These are phyloP conservation scores for Nemotelus pantherinus DNA, from an alignment of 2,888 invertebrate genomes.

Conservation along the genomic window DNA sequence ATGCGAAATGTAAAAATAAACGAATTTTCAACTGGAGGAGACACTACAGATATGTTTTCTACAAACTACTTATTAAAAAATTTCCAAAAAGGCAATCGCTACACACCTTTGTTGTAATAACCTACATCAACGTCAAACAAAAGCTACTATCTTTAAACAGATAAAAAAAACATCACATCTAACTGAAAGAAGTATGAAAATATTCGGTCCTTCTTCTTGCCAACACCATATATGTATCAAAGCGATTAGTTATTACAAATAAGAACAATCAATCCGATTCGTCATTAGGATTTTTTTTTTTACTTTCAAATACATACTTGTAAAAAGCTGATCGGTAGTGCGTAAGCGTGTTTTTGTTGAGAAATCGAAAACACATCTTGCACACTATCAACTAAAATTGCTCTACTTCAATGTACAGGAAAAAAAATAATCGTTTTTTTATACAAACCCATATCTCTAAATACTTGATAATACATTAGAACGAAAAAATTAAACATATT, in stretches of 20 bases:
- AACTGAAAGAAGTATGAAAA: background rate
- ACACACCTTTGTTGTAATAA: conserved; percentile 6
- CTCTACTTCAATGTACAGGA: conserved; percentile 32
- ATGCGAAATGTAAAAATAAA: conserved; percentile 28
- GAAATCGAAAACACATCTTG: background rate
- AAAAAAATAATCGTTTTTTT: conserved; percentile 28
- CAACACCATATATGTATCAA: conserved; percentile 2
- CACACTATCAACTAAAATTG: conserved; percentile 31
- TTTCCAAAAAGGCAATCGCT: conserved; percentile 26
- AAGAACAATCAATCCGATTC: conserved; percentile 14
- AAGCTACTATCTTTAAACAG: conserved; percentile 25
- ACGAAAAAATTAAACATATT: conserved; percentile 11
- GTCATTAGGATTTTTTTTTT: background rate
- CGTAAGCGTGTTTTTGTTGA: conserved; percentile 2
- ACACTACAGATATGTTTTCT: conserved; percentile 34
- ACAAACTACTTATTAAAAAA: conserved; percentile 23
- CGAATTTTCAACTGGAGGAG: background rate
- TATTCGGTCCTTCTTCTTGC: conserved; percentile 15
- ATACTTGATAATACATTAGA: conserved; percentile 11
- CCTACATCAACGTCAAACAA: conserved; percentile 15
- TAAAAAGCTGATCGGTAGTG: conserved; percentile 8
- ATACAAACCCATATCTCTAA: conserved; percentile 41
- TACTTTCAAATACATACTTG: background rate
- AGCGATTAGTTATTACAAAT: conserved; percentile 30
- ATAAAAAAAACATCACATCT: conserved; percentile 4